A percentile compares a stretch with the other conserved stretches of the same genome.
phyloP scores from a whole-genome alignment of 2,113 vertebrate genomes.

The Ceuthmochares aereus region DNA sequence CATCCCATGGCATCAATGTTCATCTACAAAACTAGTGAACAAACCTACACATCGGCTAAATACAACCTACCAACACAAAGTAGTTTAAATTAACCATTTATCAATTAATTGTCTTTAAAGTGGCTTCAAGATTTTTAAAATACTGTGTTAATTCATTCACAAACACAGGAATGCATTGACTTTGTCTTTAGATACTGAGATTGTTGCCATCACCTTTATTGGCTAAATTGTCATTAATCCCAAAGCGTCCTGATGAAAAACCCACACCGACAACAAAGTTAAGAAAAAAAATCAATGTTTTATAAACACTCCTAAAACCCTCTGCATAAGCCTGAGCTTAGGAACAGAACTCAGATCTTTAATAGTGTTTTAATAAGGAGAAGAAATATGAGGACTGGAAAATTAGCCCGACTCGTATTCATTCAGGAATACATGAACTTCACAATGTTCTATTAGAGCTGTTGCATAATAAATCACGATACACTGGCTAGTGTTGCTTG shows the following conservation, averaged over 20 bases:
- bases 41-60: conserved; percentile 44
- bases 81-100: conserved; percentile 10
- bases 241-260: conserved; percentile 19
- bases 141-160: not conserved
- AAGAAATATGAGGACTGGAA: conserved; percentile 30
- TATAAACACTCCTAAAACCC: conserved; percentile 34
- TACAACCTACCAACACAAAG: conserved; percentile 5
- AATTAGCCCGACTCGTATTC: conserved; percentile 11
- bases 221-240: conserved; percentile 21
- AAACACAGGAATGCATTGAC: not conserved
- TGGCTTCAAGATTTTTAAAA: conserved; percentile 10
- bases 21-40: conserved; percentile 45
- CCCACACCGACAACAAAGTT: not conserved
- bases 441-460: not conserved
- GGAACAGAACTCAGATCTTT: conserved; percentile 18
- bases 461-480: not conserved
- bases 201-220: not conserved
- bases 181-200: not conserved
- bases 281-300: not conserved
- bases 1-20: conserved; percentile 25
- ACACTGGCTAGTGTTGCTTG: conserved; percentile 32
- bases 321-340: conserved; percentile 44
- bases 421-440: conserved; percentile 26
- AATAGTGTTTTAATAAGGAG: conserved; percentile 8
- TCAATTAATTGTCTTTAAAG: conserved; percentile 26